Conservation (phyloP, 2,797 vertebrate genomes). For the Saxicola maurus region DNA sequence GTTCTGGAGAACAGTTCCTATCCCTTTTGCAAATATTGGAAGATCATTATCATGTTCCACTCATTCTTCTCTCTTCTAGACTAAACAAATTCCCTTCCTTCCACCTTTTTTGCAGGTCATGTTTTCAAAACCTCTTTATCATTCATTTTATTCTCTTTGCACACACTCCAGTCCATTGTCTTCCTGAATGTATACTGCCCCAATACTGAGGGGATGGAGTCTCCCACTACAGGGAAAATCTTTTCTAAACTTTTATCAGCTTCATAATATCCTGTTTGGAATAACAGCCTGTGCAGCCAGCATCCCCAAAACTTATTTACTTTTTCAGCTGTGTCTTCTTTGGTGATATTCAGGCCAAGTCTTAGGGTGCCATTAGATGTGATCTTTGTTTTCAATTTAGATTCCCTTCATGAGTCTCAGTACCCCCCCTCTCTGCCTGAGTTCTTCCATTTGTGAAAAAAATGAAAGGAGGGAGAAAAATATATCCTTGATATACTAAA, state of each 20-base stretch:
- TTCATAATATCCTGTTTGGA: neutral
- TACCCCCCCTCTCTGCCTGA: neutral
- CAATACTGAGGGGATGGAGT: neutral
- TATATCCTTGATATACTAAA: neutral
- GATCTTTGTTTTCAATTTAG: neutral
- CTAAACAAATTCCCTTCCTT: constrained; percentile 54
- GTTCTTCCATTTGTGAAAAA: neutral
- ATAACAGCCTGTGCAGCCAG: neutral
- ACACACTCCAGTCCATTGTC: neutral
- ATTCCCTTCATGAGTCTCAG: neutral
- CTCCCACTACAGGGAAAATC: neutral
- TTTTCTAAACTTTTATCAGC: neutral
- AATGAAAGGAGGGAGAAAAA: neutral
- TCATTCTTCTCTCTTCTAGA: constrained; percentile 39
- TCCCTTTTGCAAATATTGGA: constrained; percentile 2
- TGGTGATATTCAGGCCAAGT: neutral
- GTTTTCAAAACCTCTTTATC: constrained; percentile 40
- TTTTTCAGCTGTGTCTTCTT: neutral
- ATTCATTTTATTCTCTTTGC: constrained; percentile 10
- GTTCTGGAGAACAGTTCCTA: neutral
- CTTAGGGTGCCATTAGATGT: neutral
- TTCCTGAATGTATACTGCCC: neutral
- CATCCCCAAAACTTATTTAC: neutral
- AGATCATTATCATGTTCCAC: constrained; percentile 3
- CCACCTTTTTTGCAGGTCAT: constrained; percentile 23